Evolutionary conservation across 2,888 invertebrate genomes (phyloP), one percentile per base, ranked within the genome.

Genomic region (Drosophila heteroneura): DNA sequence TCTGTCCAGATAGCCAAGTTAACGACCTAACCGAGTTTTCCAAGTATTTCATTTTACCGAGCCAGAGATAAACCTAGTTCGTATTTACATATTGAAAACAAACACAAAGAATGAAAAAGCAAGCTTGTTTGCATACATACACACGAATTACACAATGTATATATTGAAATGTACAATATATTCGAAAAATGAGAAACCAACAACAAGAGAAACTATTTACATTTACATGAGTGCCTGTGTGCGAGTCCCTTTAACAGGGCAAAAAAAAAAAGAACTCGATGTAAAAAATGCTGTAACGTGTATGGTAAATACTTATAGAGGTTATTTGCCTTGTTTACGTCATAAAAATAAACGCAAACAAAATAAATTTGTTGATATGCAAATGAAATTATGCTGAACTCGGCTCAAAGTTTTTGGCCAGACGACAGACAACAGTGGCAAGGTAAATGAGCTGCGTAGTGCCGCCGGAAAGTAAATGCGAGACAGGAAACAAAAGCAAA

Each of bases 281-380:
- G 44, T 63, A 51, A 51, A 74, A 69, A 78, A 67, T 68, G 49
- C 32, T 68, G 62, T 56, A 71, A 59, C 63, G 56, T 72, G 44
- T 52, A 61, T 41, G 56, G 73, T 54, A 52, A 54, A 67, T 73
- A 56, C 30, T 26, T 12, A 59, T 22, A 33, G 57, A 70, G 59
- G 47, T 68, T 58, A 39, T 56, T 63, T 69, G 72, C 66, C 79
- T 72, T 80, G 84, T 74, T 85, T 88, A 72, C 78, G 79, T 79
- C 82, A 81, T 82, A 77, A 78, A 79, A 81, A 83, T 81, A 81
- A 76, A 84, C 78, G 79, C 71, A 80, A 77, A 91, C 79, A 86
- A 86, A 81, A 83, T 74, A 84, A 91, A 89, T 86, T 90, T 90
- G 87, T 87, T 87, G 89, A 89, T 89, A 89, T 89, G 89, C 90